Evolutionary conservation across 2,113 vertebrate species (phyloP).

Genomic region (Pseudorhombus dupliciocellatus): DNA sequence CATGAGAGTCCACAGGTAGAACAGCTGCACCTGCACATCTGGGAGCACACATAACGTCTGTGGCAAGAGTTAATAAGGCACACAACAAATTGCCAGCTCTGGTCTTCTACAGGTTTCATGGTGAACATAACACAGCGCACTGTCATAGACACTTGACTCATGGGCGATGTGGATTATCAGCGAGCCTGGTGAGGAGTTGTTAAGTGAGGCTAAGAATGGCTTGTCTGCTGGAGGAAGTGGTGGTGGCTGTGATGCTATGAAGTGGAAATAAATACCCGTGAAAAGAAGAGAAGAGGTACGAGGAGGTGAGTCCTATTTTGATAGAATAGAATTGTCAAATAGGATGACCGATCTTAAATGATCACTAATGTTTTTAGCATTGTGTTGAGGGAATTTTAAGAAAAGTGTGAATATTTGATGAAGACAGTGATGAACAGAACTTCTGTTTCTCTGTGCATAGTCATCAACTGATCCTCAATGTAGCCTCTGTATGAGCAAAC

Average conservation of each 20-base stretch:
- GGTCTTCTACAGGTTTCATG: not conserved
- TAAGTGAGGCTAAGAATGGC: not conserved
- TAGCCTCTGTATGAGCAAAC: not conserved
- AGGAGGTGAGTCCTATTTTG: too few species aligned
- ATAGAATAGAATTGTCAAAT: too few species aligned
- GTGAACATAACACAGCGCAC: not conserved
- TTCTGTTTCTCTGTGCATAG: not conserved
- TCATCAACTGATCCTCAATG: conserved; percentile 10
- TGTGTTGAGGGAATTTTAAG: too few species aligned
- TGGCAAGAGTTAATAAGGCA: not conserved
- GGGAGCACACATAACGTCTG: conserved; percentile 11
- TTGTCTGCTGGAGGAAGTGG: conserved; percentile 1
- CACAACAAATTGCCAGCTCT: not conserved
- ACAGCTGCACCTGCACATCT: conserved; percentile 45
- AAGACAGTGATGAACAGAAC: not conserved
- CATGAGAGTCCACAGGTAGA: conserved; percentile 16
- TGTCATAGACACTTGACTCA: conserved; percentile 11
- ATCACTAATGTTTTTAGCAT: too few species aligned
- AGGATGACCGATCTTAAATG: too few species aligned
- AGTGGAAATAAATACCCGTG: not conserved
- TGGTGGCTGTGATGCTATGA: not conserved
- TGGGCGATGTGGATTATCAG: conserved; percentile 8
- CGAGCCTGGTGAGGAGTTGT: not conserved
- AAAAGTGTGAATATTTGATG: not conserved
- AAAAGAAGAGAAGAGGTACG: not conserved